phyloP scores from a whole-genome alignment of 2,113 vertebrate species.

The Phrynocephalus versicolor region DNA sequence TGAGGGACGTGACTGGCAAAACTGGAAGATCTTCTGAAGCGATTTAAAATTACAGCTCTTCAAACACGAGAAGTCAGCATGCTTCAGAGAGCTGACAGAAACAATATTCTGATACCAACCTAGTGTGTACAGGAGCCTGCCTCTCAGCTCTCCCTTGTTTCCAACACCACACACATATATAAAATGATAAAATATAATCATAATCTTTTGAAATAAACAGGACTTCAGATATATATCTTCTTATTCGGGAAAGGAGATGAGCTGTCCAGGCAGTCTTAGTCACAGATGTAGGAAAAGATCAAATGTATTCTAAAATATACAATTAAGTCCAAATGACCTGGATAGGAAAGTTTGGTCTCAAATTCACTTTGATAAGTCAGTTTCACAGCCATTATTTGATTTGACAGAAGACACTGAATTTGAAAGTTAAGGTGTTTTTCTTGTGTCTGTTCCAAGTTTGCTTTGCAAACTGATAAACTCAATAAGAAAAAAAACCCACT shows the following conservation, averaged over 20 bases:
- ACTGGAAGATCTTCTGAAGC: conserved; percentile 34
- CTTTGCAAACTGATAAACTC: not conserved
- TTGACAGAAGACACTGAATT: conserved; percentile 23
- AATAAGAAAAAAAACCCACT: not conserved
- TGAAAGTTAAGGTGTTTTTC: conserved; percentile 32
- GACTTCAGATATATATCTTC: conserved; percentile 1
- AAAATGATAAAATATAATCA: too few relatives aligned
- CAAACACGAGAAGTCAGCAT: not conserved
- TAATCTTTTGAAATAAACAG: not conserved
- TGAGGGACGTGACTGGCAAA: conserved; percentile 27
- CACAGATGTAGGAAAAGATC: not conserved
- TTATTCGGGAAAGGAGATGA: not conserved
- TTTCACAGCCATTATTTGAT: not conserved
- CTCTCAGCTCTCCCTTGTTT: not conserved
- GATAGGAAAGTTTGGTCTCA: not conserved
- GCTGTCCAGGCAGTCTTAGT: not conserved
- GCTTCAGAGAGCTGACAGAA: conserved; percentile 1
- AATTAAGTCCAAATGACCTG: not conserved
- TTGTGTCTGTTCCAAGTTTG: not conserved
- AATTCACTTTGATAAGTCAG: conserved; percentile 11
- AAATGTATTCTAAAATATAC: not conserved
- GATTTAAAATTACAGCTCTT: conserved; percentile 1
- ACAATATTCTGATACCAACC: conserved; percentile 16
- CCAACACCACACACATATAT: not conserved
- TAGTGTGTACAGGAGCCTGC: not conserved